phyloP scores from a whole-genome alignment of 2,797 vertebrate genomes.

The Myoxocephalus aenaeus region DNA sequence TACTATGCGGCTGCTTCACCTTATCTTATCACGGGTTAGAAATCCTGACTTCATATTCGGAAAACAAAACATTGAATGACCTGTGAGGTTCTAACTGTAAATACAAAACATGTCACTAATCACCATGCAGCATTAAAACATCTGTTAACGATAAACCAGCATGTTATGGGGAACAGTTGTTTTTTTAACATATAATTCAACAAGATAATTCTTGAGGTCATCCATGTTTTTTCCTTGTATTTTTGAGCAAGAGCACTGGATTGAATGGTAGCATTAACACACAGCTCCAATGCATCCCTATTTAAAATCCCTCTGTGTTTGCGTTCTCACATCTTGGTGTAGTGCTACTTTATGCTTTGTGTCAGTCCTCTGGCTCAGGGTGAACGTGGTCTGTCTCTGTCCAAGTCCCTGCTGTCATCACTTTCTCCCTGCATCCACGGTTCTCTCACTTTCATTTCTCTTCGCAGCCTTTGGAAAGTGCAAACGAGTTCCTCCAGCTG shows the following conservation, averaged over 20 bases:
- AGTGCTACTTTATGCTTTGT: slow-evolving; percentile 3
- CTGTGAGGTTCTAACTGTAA: background rate
- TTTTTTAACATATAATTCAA: background rate
- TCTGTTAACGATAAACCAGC: background rate
- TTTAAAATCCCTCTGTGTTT: background rate
- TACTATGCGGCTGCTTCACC: slow-evolving; percentile 1
- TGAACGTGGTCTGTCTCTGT: background rate
- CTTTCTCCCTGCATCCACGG: background rate
- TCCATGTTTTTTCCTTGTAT: background rate
- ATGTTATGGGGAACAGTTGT: background rate
- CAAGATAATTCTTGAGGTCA: background rate
- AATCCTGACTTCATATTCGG: slow-evolving; percentile 25
- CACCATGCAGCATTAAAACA: background rate
- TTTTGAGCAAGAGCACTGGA: slow-evolving; percentile 20
- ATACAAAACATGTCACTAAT: background rate
- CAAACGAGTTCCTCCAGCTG: slow-evolving; percentile 81
- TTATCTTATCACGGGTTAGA: background rate
- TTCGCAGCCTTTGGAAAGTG: slow-evolving; percentile 77
- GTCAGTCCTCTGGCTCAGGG: background rate
- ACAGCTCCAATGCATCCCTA: background rate
- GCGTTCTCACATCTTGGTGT: background rate
- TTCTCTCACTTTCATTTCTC: background rate
- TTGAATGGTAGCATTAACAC: slow-evolving; percentile 6
- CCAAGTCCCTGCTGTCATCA: background rate
- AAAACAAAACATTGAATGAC: background rate